These are phyloP conservation scores for Danionella dracula DNA, from an alignment of 2,797 vertebrate species.

Conservation along the genomic window DNA sequence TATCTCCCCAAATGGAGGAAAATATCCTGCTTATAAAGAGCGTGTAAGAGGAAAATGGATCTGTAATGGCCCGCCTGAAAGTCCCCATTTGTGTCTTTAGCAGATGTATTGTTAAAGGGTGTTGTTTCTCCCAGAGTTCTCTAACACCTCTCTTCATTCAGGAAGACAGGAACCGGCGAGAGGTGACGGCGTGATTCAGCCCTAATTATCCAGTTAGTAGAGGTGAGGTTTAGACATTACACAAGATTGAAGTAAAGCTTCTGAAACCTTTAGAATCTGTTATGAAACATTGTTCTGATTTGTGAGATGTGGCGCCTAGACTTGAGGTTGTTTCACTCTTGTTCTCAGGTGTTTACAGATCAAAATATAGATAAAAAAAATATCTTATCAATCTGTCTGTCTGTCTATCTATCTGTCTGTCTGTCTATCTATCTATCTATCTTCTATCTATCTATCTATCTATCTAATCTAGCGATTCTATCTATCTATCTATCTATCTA, in stretches of 20 bases:
- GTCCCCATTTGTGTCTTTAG: slow-evolving; percentile 2
- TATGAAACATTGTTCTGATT: no score
- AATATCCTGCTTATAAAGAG: neutral
- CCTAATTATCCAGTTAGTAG: slow-evolving; percentile 19
- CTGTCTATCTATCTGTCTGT: no score
- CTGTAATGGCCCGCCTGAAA: slow-evolving; percentile 18
- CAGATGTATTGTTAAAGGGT: slow-evolving; percentile 23
- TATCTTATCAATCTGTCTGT: no score
- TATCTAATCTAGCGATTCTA: no score
- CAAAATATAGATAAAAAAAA: no score
- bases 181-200: neutral
- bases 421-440: no score
- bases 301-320: no score
- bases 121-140: neutral
- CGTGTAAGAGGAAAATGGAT: slow-evolving; percentile 13
- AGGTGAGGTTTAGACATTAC: slow-evolving; percentile 23
- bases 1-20: neutral
- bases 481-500: no score
- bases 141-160: slow-evolving; percentile 15
- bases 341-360: no score
- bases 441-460: no score
- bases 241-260: neutral
- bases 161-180: neutral
- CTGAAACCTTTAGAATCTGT: no score
- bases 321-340: no score